Base-by-base conservation (phyloP, 2,888 invertebrate genomes). In the Vanessa cardui region DNA sequence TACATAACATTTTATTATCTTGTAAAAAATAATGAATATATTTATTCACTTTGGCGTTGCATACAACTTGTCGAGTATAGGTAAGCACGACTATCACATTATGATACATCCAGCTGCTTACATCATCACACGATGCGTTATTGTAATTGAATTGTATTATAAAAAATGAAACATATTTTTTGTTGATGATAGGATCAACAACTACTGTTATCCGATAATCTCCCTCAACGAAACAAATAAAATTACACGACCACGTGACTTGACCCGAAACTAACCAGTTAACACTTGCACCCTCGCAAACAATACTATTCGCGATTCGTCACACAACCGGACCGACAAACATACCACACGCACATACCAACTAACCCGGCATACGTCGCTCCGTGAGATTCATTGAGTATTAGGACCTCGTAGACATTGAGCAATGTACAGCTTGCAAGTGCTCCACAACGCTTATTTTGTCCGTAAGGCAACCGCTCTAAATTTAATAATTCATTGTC, bases 401-500 rank as follows among this genome's bases (percentile, higher is more conserved):
- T 8, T 16, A 20, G 5, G 54, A 7, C 12, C 21, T 50, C 1
- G 7, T 46, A 63, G 46, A 26, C 21, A 61, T 26, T 54, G 16
- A 52, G 70, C 65, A 67, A 68, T 75, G 71, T 64, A 71, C 20
- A 33, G 2, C 16, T 7, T 31, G 46, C 47, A 49, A 9, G 45
- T 52, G 20, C 21, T 46, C 20, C 26, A 18, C 31, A 15, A 52
- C 60, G 60, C 44, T 60, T 9, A 20, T 16, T n/a, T 54, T 49
- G 68, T 63, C 74, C 64, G 62, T 73, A 74, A 75, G 73, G 75
- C 76, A 76, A 80, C 78, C 81, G 86, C 77, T 83, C 83, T 80
- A 87, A 88, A 88, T 90, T 90, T 89, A 90, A 90, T 90, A 90
- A 89, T 90, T 90, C 89, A 90, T 87, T 90, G 89, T 88, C 80